Percentiles rank a stretch among this genome's conserved stretches.
Conservation (phyloP, 2,113 vertebrate genomes). For the Carassius gibelio region DNA sequence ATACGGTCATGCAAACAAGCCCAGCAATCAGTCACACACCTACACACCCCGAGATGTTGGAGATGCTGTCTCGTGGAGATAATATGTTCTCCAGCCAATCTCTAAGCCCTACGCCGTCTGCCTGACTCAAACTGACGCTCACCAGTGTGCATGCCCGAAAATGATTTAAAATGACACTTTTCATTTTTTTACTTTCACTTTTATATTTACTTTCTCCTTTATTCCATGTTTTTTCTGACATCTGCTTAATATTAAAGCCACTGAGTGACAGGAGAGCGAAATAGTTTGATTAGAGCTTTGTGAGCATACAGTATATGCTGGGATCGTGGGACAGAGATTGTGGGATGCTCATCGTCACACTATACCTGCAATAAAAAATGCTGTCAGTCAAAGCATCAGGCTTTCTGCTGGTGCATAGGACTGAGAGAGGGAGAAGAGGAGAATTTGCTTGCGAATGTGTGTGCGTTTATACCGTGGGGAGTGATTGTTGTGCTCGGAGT, state of each 20-base stretch:
- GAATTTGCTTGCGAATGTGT: not conserved
- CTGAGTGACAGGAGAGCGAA: conserved; percentile 18
- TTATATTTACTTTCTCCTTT: conserved; percentile 7
- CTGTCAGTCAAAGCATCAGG: conserved; percentile 24
- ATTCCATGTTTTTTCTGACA: conserved; percentile 1
- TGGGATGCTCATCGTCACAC: not conserved
- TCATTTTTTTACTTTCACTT: conserved; percentile 25
- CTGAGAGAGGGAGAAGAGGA: not conserved
- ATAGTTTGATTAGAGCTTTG: conserved; percentile 6
- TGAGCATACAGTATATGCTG: no score
- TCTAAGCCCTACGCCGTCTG: conserved; percentile 27
- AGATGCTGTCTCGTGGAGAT: conserved; percentile 57
- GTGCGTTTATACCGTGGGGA: conserved; percentile 18
- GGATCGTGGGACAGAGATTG: not conserved
- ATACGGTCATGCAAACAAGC: conserved; percentile 38
- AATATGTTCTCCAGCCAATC: conserved; percentile 53
- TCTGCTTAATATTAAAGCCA: conserved; percentile 18
- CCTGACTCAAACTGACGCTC: conserved; percentile 40
- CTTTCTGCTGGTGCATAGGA: conserved; percentile 1
- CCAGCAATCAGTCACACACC: conserved; percentile 43
- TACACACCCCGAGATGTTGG: conserved; percentile 42
- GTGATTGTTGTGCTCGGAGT: conserved; percentile 33
- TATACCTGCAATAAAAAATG: not conserved
- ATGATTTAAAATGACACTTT: conserved; percentile 42
- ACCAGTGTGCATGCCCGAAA: conserved; percentile 2